phyloP scores from a whole-genome alignment of 1,140 invertebrate species.

The Tetramorium parvispinum region DNA sequence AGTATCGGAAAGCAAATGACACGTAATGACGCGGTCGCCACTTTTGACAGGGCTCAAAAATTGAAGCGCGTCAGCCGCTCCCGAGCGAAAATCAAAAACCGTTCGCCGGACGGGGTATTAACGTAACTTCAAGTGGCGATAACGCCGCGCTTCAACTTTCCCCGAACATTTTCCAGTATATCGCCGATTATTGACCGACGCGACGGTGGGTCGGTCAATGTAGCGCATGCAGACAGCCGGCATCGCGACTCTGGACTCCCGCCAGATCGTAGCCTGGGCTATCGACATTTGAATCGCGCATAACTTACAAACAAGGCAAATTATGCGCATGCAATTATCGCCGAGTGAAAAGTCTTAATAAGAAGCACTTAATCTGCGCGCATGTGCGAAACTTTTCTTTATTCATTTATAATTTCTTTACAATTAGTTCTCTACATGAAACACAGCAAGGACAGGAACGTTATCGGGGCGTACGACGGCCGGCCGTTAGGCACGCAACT shows the following conservation, averaged over 20 bases:
- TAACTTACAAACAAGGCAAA: constrained; percentile 31
- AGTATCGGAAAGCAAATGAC: constrained; percentile 52
- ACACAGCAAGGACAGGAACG: not conserved
- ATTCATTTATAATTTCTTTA: not conserved
- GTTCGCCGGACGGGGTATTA: constrained; percentile 36
- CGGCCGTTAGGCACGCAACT: not conserved
- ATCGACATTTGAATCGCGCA: constrained; percentile 1
- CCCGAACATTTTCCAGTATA: constrained; percentile 29
- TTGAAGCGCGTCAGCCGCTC: constrained; percentile 42
- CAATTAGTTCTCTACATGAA: not conserved
- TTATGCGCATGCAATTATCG: constrained; percentile 37
- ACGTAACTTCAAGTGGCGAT: constrained; percentile 51
- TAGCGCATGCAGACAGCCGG: constrained; percentile 17
- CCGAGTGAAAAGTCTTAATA: not conserved
- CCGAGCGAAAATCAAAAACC: constrained; percentile 40
- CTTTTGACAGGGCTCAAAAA: constrained; percentile 42
- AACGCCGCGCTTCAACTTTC: constrained; percentile 22
- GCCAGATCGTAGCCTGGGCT: constrained; percentile 4
- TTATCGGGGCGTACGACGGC: not conserved
- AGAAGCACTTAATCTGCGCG: not conserved
- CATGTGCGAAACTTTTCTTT: not conserved
- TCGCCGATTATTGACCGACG: constrained; percentile 22
- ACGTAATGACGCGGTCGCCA: constrained; percentile 41
- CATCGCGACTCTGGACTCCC: not conserved
- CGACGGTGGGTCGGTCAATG: not conserved